These are phyloP conservation scores for Conopomorpha cramerella DNA, from an alignment of 1,140 invertebrate species.

Conservation along the genomic window DNA sequence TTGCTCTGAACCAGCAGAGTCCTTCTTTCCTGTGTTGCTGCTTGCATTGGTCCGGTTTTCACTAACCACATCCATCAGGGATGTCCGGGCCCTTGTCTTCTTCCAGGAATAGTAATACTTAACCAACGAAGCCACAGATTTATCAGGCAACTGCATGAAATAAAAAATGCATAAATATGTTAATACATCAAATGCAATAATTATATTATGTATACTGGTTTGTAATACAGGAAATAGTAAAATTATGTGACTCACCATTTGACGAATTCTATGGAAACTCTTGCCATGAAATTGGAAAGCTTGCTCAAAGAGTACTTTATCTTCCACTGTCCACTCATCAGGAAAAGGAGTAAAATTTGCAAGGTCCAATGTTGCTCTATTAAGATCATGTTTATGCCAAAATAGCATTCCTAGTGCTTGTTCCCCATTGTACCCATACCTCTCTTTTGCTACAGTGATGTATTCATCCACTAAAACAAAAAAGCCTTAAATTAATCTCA, in stretches of 20 bases:
- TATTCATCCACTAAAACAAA: constrained; percentile 84
- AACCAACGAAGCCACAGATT: constrained; percentile 93
- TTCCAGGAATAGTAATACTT: constrained; percentile 99
- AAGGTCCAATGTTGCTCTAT: constrained; percentile 88
- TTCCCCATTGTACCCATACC: constrained; percentile 97
- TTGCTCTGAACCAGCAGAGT: constrained; percentile 74
- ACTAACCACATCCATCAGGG: constrained; percentile 82
- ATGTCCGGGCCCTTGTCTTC: constrained; percentile 88
- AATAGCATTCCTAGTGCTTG: constrained; percentile 97
- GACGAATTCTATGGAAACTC: constrained; percentile 94
- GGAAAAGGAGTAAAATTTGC: constrained; percentile 97
- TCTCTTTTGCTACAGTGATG: constrained; percentile 93
- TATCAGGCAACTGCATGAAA: constrained; percentile 76
- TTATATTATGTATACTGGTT: background rate
- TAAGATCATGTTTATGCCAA: constrained; percentile 97
- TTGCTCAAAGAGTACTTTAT: constrained; percentile 97
- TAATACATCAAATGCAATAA: background rate
- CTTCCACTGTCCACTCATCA: constrained; percentile 97
- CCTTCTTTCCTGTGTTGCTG: constrained; percentile 58
- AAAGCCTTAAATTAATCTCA: constrained; percentile 4
- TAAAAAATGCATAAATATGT: too few species aligned
- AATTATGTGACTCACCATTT: constrained; percentile 80
- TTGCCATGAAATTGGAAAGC: constrained; percentile 98
- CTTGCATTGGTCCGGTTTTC: constrained; percentile 58
- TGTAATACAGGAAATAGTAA: background rate